These are phyloP conservation scores for Galerucella pusilla DNA, from an alignment of 2,888 invertebrate species.

Conservation along the genomic window DNA sequence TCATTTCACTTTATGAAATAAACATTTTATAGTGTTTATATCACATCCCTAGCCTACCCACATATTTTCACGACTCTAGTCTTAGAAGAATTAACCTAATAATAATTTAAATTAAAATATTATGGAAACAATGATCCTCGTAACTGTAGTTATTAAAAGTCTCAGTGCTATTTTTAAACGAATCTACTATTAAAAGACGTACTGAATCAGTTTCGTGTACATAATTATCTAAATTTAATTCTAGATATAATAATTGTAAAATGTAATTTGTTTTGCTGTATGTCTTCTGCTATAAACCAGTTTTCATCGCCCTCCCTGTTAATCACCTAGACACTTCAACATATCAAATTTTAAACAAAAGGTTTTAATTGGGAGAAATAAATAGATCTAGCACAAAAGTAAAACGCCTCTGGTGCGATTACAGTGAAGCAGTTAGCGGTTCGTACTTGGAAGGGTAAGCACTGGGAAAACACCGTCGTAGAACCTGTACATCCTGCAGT, in stretches of 20 bases:
- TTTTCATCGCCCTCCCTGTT: no score
- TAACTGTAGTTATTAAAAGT: constrained; percentile 4
- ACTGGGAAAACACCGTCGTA: no score
- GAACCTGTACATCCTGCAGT: no score
- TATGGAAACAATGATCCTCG: constrained; percentile 3
- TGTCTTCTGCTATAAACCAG: no score
- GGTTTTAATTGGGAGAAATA: no score
- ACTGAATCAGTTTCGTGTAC: not conserved
- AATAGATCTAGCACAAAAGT: no score
- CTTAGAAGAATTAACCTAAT: not conserved
- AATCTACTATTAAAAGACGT: constrained; percentile 6
- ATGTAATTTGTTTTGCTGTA: not conserved
- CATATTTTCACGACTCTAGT: not conserved
- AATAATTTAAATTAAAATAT: not conserved
- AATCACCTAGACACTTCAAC: no score
- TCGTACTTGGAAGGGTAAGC: no score
- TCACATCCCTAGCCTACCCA: not conserved
- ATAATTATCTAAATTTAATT: not conserved
- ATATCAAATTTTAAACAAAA: no score
- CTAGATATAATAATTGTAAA: not conserved
- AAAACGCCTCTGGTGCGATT: no score
- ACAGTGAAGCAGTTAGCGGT: no score
- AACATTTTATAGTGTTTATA: not conserved
- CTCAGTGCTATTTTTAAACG: not conserved
- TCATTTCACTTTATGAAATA: no score